Evolutionary conservation across 2,888 invertebrate species (phyloP), one percentile per base, ranked within the genome.

Genomic region (Acleris holmiana): DNA sequence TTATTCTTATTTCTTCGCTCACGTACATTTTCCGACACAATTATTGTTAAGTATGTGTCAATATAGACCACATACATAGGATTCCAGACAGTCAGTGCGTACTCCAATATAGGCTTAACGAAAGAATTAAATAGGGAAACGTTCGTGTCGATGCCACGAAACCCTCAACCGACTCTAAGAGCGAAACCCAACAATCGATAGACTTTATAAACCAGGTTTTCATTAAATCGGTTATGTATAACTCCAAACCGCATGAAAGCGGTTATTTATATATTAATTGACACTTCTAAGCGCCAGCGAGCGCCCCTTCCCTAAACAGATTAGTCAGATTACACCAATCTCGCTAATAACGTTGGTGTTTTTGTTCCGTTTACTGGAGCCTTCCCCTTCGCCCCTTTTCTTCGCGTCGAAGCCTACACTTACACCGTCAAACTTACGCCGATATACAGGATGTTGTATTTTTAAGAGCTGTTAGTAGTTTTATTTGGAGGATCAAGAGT

Each of bases 251-350:
- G 44, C 64, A 44, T 29, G 48, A 25, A 25, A 23, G n/a, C 25
- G 51, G 58, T 47, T 71, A 71, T 77, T 80, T 83, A 81, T 83
- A 75, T 79, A 83, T 80, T 79, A 84, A 88, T 83, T 85, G 87
- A 88, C 83, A 86, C 84, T 80, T 80, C 75, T 82, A 82, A 80
- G 80, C 77, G 74, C 70, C 71, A 73, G 77, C 68, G 73, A 76
- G 77, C 78, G 75, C 72, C 83, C 88, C 88, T 85, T 83, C 82
- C 86, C 84, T 89, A 91, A 91, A 90, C 88, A 91, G 92, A 92
- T 92, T 92, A 92, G 91, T 90, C 91, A 92, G 92, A 92, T 92
- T 92, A 92, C 92, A 89, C 86, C 89, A 92, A 92, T 92, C 92
- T 90, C 91, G 91, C 87, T 92, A 92, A 92, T 92, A 91, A 89